Percentiles rank a stretch among this genome's conserved stretches.
These are phyloP conservation scores for Tachystola acroxantha DNA, from an alignment of 2,888 invertebrate genomes.

Conservation along the genomic window DNA sequence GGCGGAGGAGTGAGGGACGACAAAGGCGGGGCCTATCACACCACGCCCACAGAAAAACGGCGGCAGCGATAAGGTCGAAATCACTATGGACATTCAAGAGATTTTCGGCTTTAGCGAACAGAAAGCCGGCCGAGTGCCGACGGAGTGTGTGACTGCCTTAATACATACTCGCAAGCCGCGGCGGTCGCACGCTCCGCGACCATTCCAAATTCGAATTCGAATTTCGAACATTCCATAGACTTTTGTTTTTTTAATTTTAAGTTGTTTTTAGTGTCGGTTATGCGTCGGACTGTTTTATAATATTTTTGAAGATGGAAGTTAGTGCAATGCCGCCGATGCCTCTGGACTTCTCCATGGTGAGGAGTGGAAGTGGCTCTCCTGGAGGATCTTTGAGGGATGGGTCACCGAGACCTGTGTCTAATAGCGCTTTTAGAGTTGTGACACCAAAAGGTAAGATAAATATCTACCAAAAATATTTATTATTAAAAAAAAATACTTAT, in stretches of 20 bases:
- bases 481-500: not conserved
- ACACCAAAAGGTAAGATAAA: slow-evolving; percentile 81
- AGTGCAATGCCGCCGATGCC: slow-evolving; percentile 81
- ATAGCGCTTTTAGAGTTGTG: slow-evolving; percentile 83
- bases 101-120: slow-evolving; percentile 66
- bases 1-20: slow-evolving; percentile 55
- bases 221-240: slow-evolving; percentile 27
- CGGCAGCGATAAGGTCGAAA: slow-evolving; percentile 67
- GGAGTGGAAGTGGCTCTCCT: slow-evolving; percentile 58
- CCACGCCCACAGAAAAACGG: slow-evolving; percentile 59
- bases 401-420: slow-evolving; percentile 63
- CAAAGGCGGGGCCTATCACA: slow-evolving; percentile 48
- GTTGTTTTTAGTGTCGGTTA: slow-evolving; percentile 11
- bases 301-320: slow-evolving; percentile 74
- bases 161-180: slow-evolving; percentile 61
- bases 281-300: slow-evolving; percentile 25
- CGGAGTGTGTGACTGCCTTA: slow-evolving; percentile 55
- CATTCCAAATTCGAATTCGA: slow-evolving; percentile 35
- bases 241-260: slow-evolving; percentile 16
- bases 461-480: not conserved
- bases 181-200: slow-evolving; percentile 59
- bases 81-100: slow-evolving; percentile 58
- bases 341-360: slow-evolving; percentile 81
- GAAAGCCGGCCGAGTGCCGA: slow-evolving; percentile 42
- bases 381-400: slow-evolving; percentile 46